Evolutionary conservation across 2,113 vertebrate species (phyloP).

Genomic region (Kobus ellipsiprymnus): DNA sequence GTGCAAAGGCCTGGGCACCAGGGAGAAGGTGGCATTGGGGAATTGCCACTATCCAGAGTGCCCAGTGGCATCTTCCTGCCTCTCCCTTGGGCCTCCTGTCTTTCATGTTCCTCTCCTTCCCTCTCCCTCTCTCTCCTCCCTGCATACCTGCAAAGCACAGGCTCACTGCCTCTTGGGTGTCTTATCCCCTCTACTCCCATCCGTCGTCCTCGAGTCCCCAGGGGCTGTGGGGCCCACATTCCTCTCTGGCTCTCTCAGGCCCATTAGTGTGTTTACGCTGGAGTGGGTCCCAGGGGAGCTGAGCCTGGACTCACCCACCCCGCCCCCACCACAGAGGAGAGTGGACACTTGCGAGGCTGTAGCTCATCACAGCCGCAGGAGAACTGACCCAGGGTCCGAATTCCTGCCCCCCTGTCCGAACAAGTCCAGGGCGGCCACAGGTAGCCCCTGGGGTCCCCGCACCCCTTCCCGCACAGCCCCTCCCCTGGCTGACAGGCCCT

Average conservation of each 20-base stretch:
- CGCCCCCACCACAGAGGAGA: not conserved
- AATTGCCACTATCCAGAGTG: not conserved
- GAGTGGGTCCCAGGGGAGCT: not conserved
- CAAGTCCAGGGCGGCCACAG: conserved; percentile 53
- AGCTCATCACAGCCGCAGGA: not conserved
- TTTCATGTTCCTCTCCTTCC: not conserved
- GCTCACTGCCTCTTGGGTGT: not conserved
- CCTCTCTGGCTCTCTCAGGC: conserved; percentile 12
- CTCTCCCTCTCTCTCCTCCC: not conserved
- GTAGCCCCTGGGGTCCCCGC: not conserved
- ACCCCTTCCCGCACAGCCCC: not conserved
- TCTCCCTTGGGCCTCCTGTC: not conserved
- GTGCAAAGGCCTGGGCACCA: not conserved
- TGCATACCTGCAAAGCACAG: not conserved
- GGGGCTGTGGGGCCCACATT: conserved; percentile 55
- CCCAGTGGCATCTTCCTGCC: not conserved
- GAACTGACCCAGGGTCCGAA: conserved; percentile 33
- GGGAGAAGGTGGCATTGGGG: not conserved
- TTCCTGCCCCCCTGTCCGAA: conserved; percentile 59
- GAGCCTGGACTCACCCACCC: not conserved
- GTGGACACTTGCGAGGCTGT: not conserved
- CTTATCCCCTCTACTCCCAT: not conserved
- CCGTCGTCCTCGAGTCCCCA: conserved; percentile 30
- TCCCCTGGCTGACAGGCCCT: conserved; percentile 52
- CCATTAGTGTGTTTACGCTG: conserved; percentile 67